Evolutionary conservation across 2,888 invertebrate genomes (phyloP), one percentile per base, ranked within the genome.

Genomic region (Anoplius nigerrimus): DNA sequence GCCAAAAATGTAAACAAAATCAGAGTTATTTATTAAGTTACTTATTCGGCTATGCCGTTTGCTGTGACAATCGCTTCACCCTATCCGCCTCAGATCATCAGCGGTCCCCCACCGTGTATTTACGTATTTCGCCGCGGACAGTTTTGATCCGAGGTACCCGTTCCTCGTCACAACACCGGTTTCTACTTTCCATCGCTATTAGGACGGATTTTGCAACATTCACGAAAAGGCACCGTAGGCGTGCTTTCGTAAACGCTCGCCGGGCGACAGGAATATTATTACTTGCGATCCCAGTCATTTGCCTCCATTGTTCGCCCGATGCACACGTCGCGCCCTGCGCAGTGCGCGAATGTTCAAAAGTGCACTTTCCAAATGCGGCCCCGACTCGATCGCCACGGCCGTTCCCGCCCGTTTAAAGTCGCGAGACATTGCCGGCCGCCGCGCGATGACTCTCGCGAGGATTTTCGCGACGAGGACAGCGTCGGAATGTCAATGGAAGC

Each of bases 171-270:
- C 59, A 46, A 45, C 34, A 8, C 11, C 34, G 11, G 34, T 34
- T 3, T 48, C 55, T 52, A 69, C 69, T 69, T 69, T 69, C 66
- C 57, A 69, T 55, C 54, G 58, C 54, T 59, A 62, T 67, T 66
- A 66, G 60, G 61, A 27, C 51, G 34, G 34, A 22, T 54, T 66
- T 74, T 70, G 57, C 65, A 58, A 62, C 58, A 62, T 69, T 69
- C 60, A 60, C 60, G 64, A 69, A 72, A 74, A 56, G 57, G 48
- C 20, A 45, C 64, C 46, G 72, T 69, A 62, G 72, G 69, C 52
- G 67, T 65, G 62, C 48, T 72, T 69, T 69, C 72, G 64, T 65
- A 64, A 64, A 64, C 57, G 51, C 24, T 59, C 61, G 66, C 43
- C 8, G 68, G 63, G 46, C 65, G 65, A 52, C 56, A 34, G 34